Percentiles rank a stretch among this genome's conserved stretches.
These are phyloP conservation scores for Pelagia noctiluca DNA, from an alignment of 30 jellyfish, hydroid and myxozoan genomes.

Conservation along the genomic window DNA sequence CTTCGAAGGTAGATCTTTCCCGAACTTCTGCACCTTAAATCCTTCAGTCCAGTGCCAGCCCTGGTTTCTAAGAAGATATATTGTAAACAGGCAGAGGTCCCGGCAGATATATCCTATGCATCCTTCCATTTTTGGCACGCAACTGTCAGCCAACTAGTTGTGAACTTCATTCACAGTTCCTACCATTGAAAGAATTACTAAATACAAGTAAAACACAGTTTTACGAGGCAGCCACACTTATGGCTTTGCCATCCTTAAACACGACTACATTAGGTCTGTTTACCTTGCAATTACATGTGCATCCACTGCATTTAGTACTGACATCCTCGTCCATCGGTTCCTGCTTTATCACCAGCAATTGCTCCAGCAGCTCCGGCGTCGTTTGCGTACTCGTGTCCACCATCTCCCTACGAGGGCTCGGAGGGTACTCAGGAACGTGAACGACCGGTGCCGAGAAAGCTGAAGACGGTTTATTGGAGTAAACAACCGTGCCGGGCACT, in stretches of 20 bases:
- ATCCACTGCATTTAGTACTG: constrained; percentile 10
- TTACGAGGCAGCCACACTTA: constrained; percentile 30
- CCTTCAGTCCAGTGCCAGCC: too few relatives aligned
- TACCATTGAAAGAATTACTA: too few relatives aligned
- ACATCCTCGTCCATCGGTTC: constrained; percentile 55
- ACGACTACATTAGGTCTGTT: constrained; percentile 24
- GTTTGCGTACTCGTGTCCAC: constrained; percentile 81
- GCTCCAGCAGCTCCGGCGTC: constrained; percentile 65
- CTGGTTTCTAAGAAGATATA: too few relatives aligned
- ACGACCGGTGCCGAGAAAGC: constrained; percentile 36
- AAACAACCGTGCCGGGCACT: constrained; percentile 42
- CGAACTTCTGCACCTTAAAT: too few relatives aligned
- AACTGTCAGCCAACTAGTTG: too few relatives aligned
- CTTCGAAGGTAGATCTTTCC: too few relatives aligned
- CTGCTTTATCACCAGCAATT: constrained; percentile 31
- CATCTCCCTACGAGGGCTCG: constrained; percentile 63
- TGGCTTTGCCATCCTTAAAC: constrained; percentile 36
- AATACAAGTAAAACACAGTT: too few relatives aligned
- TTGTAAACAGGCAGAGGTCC: too few relatives aligned
- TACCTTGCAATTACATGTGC: constrained; percentile 43
- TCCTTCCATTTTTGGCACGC: too few relatives aligned
- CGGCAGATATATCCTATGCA: too few relatives aligned
- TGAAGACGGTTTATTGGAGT: constrained; percentile 43
- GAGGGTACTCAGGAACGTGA: constrained; percentile 38
- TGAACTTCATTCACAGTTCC: too few relatives aligned